These are phyloP conservation scores for Pelobates cultripes DNA, from an alignment of 2,797 vertebrate genomes.

Conservation along the genomic window DNA sequence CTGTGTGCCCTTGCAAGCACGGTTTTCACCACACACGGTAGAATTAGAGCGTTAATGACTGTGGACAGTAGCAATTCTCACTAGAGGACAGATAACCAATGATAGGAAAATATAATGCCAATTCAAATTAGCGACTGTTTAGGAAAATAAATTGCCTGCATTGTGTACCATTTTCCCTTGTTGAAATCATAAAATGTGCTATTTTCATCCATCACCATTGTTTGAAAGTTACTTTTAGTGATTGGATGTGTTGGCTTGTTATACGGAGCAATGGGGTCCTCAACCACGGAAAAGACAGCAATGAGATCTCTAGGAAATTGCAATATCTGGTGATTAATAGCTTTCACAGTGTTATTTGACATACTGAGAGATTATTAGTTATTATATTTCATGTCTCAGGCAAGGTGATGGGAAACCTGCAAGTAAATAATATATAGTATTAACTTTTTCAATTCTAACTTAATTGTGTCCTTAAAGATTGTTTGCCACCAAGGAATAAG, in stretches of 20 bases:
- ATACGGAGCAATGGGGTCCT: not conserved
- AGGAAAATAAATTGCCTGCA: constrained; percentile 16
- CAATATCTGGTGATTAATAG: constrained; percentile 21
- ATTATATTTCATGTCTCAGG: not conserved
- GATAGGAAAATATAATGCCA: constrained; percentile 3
- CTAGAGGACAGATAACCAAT: not conserved
- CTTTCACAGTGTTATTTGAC: not conserved
- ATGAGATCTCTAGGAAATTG: constrained; percentile 6
- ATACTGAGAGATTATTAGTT: constrained; percentile 15
- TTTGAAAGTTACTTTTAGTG: constrained; percentile 13
- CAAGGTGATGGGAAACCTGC: too few species aligned
- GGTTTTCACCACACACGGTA: not conserved
- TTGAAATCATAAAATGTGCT: constrained; percentile 30
- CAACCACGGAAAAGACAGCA: not conserved
- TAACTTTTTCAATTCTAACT: too few species aligned
- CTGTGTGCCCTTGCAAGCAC: not conserved
- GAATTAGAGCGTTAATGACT: not conserved
- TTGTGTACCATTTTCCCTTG: not conserved
- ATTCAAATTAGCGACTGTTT: constrained; percentile 22
- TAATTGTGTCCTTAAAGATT: too few species aligned
- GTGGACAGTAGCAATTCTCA: not conserved
- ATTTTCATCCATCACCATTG: constrained; percentile 27
- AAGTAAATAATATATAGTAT: too few species aligned
- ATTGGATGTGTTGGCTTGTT: constrained; percentile 7
- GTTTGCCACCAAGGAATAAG: too few species aligned